phyloP scores from a whole-genome alignment of 2,888 invertebrate genomes.

The Mythimna albipuncta region DNA sequence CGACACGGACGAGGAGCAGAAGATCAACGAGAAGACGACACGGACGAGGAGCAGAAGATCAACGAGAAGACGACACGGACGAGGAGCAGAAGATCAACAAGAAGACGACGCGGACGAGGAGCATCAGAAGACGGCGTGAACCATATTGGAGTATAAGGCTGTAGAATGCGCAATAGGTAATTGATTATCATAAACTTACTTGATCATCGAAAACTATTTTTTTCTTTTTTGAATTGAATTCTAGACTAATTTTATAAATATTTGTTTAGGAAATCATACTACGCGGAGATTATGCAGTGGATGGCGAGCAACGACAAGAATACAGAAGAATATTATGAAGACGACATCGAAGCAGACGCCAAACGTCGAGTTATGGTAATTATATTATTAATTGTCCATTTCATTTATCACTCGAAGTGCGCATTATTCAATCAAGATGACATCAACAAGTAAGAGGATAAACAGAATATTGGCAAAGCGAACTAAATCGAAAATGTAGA shows the following conservation, averaged over 20 bases:
- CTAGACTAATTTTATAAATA: neutral
- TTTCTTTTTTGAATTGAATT: neutral
- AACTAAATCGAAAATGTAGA: neutral
- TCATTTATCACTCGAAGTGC: conserved; percentile 20
- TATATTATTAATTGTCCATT: conserved; percentile 24
- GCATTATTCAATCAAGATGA: conserved; percentile 15
- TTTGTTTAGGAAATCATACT: conserved; percentile 4
- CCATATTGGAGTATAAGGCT: neutral
- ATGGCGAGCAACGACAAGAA: conserved; percentile 1
- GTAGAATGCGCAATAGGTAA: conserved; percentile 20
- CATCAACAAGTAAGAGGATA: neutral
- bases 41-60: neutral
- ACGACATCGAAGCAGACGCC: conserved; percentile 5
- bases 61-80: too few species aligned
- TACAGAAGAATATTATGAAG: conserved; percentile 3
- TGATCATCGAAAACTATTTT: neutral
- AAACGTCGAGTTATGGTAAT: conserved; percentile 38
- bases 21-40: neutral
- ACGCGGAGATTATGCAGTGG: neutral
- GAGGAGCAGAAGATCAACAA: too few species aligned
- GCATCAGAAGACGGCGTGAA: conserved; percentile 25
- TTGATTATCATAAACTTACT: neutral
- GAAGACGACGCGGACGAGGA: too few species aligned
- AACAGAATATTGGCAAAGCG: neutral
- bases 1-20: conserved; percentile 8